Evolutionary conservation across 2,888 invertebrate genomes (phyloP).

Genomic region (Thymelicus lineola): DNA sequence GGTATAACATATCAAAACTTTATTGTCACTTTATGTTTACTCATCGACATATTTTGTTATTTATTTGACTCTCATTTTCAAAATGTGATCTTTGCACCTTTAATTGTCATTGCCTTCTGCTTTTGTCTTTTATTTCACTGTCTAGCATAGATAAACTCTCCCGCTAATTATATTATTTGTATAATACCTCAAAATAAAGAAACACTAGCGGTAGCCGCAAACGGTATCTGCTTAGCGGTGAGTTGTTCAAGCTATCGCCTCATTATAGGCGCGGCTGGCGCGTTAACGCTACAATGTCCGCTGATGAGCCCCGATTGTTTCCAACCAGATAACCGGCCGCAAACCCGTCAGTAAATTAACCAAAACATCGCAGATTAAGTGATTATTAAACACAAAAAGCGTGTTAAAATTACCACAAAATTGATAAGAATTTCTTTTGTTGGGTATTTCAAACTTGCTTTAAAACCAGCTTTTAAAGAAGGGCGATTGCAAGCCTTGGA

Average conservation of each 20-base stretch:
- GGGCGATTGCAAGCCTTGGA: constrained; percentile 77
- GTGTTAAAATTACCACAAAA: constrained; percentile 63
- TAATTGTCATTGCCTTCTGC: too few species aligned
- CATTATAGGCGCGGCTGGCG: constrained; percentile 53
- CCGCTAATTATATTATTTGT: constrained; percentile 19
- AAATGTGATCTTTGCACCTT: too few species aligned
- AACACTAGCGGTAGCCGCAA: constrained; percentile 23
- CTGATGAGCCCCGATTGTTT: constrained; percentile 55
- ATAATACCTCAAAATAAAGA: constrained; percentile 22
- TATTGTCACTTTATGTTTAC: neutral
- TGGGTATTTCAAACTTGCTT: constrained; percentile 54
- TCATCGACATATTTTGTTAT: too few species aligned
- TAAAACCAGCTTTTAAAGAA: constrained; percentile 67
- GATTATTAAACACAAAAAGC: constrained; percentile 66
- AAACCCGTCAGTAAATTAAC: constrained; percentile 54
- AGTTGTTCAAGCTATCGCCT: constrained; percentile 48
- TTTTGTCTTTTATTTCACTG: neutral
- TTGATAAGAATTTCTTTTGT: constrained; percentile 71
- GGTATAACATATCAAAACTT: constrained; percentile 5
- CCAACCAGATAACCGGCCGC: constrained; percentile 47
- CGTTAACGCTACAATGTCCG: constrained; percentile 53
- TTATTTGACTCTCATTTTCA: too few species aligned
- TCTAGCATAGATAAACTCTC: constrained; percentile 14
- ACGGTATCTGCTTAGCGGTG: constrained; percentile 27
- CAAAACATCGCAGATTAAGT: constrained; percentile 67